These are phyloP conservation scores for Drosophila anomelani DNA, from an alignment of 2,888 invertebrate species.

Conservation along the genomic window DNA sequence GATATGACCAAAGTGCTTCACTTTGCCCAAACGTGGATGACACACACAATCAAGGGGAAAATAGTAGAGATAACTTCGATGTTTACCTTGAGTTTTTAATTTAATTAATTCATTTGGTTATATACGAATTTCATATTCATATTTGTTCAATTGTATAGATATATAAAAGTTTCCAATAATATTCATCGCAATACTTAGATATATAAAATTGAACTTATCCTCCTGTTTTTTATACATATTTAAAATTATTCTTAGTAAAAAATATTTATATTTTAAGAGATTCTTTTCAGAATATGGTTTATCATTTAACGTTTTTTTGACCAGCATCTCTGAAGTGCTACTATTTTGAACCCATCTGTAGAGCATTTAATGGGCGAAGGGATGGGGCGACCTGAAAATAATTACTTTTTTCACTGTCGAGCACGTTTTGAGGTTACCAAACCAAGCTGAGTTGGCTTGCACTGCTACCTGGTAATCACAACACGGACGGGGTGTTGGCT, in stretches of 20 bases:
- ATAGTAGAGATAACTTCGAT: background rate
- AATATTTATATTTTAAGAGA: no score
- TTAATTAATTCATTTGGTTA: no score
- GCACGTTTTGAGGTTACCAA: constrained; percentile 72
- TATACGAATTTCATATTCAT: no score
- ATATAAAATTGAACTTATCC: no score
- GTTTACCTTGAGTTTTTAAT: background rate
- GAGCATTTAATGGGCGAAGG: constrained; percentile 1
- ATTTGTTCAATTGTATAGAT: no score
- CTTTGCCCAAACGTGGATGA: constrained; percentile 11
- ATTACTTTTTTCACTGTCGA: constrained; percentile 63
- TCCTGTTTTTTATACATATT: no score
- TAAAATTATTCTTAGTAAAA: no score
- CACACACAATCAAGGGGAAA: constrained; percentile 4
- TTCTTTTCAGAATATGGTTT: no score
- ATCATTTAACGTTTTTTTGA: background rate
- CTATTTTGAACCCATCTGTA: constrained; percentile 3
- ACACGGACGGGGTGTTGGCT: constrained; percentile 40
- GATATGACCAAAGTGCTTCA: constrained; percentile 44
- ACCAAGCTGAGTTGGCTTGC: constrained; percentile 10
- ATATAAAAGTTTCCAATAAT: no score
- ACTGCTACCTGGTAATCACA: constrained; percentile 20
- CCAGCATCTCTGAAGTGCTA: background rate
- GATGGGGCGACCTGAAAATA: constrained; percentile 40
- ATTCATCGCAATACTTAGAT: no score